phyloP scores from a whole-genome alignment of 1,140 invertebrate genomes.

The Caenorhabditis tropicalis region DNA sequence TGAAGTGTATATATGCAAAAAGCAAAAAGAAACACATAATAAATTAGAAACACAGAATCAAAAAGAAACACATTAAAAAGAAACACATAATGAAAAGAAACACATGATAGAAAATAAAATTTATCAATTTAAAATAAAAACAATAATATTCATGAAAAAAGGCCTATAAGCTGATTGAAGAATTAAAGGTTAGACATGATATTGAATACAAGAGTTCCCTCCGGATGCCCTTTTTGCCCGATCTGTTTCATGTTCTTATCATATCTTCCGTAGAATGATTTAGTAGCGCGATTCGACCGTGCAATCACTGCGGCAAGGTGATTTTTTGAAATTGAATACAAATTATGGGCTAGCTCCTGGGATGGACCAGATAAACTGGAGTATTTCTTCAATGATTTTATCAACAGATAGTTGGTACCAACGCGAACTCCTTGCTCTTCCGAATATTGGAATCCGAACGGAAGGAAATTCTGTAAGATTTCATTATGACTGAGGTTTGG shows the following conservation, averaged over 20 bases:
- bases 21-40: no score
- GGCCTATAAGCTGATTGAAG: not conserved
- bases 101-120: no score
- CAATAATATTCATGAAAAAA: no score
- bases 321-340: slow-evolving; percentile 3
- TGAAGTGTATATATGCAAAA: no score
- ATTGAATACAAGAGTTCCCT: not conserved
- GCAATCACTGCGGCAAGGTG: not conserved
- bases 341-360: not conserved
- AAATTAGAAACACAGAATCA: no score
- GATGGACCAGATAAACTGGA: not conserved
- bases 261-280: not conserved
- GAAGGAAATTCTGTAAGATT: not conserved
- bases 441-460: not conserved
- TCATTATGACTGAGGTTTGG: no score
- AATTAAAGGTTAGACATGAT: slow-evolving; percentile 10
- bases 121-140: no score
- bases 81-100: no score
- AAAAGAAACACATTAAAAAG: no score
- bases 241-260: not conserved
- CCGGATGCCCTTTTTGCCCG: not conserved
- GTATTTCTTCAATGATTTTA: not conserved
- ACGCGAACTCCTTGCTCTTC: not conserved
- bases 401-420: not conserved
- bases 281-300: not conserved